A percentile compares a stretch with the other conserved stretches of the same genome.
phyloP scores from a whole-genome alignment of 2,888 invertebrate genomes.

The Apotomis capreana region DNA sequence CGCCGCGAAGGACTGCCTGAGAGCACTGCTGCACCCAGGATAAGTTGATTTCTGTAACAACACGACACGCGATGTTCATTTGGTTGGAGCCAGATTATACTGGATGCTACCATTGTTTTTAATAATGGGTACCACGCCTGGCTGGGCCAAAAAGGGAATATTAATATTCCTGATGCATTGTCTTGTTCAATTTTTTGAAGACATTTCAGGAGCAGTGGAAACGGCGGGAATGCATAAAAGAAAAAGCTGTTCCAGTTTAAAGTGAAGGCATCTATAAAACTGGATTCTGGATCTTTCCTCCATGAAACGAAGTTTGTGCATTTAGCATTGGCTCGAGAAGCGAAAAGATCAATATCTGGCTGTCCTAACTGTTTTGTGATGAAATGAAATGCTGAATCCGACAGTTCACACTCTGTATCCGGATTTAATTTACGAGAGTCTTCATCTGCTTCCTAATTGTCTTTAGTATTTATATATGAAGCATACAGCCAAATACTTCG shows the following conservation, averaged over 20 bases:
- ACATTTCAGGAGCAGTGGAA: constrained; percentile 41
- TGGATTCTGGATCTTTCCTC: constrained; percentile 35
- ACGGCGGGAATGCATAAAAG: constrained; percentile 43
- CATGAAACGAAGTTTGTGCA: constrained; percentile 38
- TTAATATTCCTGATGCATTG: constrained; percentile 36
- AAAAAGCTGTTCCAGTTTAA: constrained; percentile 31
- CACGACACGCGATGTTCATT: no score
- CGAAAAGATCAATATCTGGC: constrained; percentile 42
- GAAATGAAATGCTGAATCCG: constrained; percentile 20
- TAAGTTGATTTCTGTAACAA: no score
- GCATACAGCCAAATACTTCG: constrained; percentile 22
- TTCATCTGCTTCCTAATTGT: constrained; percentile 38
- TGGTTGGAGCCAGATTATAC: no score
- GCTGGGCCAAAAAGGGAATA: constrained; percentile 42
- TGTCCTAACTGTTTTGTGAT: constrained; percentile 2
- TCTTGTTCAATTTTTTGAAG: constrained; percentile 41
- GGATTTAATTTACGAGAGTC: constrained; percentile 23
- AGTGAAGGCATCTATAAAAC: constrained; percentile 41
- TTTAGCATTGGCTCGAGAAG: constrained; percentile 38
- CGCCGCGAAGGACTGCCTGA: no score
- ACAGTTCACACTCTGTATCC: constrained; percentile 34
- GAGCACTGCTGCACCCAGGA: no score
- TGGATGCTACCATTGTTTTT: no score
- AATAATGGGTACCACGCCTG: constrained; percentile 43
- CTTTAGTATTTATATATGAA: constrained; percentile 39